Conservation (phyloP, 2,797 vertebrate species). For the Sebastes goodei region DNA sequence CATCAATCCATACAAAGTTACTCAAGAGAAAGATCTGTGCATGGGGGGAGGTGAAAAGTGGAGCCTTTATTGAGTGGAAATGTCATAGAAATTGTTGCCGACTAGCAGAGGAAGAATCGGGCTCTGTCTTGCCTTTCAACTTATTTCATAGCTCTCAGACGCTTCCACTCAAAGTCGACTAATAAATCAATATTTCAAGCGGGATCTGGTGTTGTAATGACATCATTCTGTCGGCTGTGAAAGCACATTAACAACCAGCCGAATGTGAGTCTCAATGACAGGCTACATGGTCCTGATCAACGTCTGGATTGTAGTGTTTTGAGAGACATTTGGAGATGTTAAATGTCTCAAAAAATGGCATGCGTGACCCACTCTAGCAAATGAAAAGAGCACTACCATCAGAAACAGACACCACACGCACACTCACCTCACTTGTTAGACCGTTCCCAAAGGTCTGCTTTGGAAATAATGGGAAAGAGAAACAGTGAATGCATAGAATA, state of each 20-base stretch:
- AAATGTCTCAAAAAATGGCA: conserved; percentile 65
- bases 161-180: conserved; percentile 57
- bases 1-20: conserved; percentile 67
- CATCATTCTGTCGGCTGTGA: conserved; percentile 56
- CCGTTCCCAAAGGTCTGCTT: conserved; percentile 60
- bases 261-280: conserved; percentile 33
- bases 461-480: conserved; percentile 66
- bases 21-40: conserved; percentile 59
- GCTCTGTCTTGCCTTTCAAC: conserved; percentile 51
- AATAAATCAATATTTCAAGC: conserved; percentile 72
- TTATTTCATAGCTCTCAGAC: conserved; percentile 60
- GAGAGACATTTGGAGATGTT: conserved; percentile 56
- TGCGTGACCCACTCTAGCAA: conserved; percentile 58
- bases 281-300: conserved; percentile 32
- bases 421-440: conserved; percentile 52
- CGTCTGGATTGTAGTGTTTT: conserved; percentile 20
- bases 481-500: conserved; percentile 63
- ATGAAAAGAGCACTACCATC: conserved; percentile 55
- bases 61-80: conserved; percentile 64
- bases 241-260: conserved; percentile 44
- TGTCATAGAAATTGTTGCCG: conserved; percentile 54
- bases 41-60: conserved; percentile 54
- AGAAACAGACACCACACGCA: conserved; percentile 52
- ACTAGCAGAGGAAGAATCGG: conserved; percentile 37
- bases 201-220: conserved; percentile 56